These are phyloP conservation scores for Chelonus insularis DNA, from an alignment of 1,140 invertebrate genomes.

Conservation along the genomic window DNA sequence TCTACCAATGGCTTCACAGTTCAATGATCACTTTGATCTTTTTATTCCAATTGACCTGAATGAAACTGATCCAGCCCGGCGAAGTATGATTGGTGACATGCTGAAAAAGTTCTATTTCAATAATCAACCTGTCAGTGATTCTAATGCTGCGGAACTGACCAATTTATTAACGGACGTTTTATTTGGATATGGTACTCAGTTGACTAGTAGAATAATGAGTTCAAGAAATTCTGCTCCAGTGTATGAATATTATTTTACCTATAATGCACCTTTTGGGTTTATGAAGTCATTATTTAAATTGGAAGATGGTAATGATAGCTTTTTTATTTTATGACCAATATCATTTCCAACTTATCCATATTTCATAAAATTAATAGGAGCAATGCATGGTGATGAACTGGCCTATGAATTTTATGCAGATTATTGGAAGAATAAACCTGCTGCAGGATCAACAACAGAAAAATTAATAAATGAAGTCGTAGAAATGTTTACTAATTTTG, in stretches of 20 bases:
- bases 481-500: constrained; percentile 61
- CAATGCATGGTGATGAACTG: constrained; percentile 72
- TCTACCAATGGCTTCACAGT: constrained; percentile 35
- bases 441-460: constrained; percentile 37
- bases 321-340: no score
- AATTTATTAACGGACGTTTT: constrained; percentile 54
- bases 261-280: constrained; percentile 41
- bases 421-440: constrained; percentile 44
- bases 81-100: constrained; percentile 54
- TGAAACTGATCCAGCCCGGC: constrained; percentile 49
- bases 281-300: constrained; percentile 44
- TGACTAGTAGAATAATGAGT: constrained; percentile 41
- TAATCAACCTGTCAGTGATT: constrained; percentile 54
- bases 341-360: no score
- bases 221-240: constrained; percentile 43
- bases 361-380: constrained; percentile 54
- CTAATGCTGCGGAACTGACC: constrained; percentile 55
- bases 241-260: constrained; percentile 50
- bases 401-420: constrained; percentile 66
- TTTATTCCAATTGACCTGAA: constrained; percentile 67
- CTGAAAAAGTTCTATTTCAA: constrained; percentile 67
- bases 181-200: constrained; percentile 33
- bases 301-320: constrained; percentile 34
- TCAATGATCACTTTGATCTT: constrained; percentile 63
- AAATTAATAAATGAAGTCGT: constrained; percentile 51